phyloP scores from a whole-genome alignment of 2,888 invertebrate species.

The Rhingia rostrata region DNA sequence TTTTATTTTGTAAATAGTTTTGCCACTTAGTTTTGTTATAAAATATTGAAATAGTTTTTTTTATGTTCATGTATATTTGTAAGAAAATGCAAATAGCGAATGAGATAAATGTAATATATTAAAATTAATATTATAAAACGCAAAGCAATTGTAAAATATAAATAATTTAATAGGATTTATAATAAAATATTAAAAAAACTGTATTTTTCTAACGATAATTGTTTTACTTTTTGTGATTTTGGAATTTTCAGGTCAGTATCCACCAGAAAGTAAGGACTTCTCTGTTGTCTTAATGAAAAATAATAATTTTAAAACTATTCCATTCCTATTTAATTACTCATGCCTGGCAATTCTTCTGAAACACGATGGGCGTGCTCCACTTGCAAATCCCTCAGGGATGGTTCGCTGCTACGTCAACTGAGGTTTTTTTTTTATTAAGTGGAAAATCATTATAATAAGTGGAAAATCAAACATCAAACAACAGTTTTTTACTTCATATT shows the following conservation, averaged over 20 bases:
- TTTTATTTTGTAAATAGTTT: constrained; percentile 58
- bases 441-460: too few relatives aligned
- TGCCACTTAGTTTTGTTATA: constrained; percentile 28
- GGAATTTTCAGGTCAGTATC: not conserved
- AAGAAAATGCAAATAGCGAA: constrained; percentile 27
- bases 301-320: too few relatives aligned
- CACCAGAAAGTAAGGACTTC: too few relatives aligned
- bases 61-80: constrained; percentile 8
- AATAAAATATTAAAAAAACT: constrained; percentile 28
- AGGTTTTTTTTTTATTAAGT: too few relatives aligned
- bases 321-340: too few relatives aligned
- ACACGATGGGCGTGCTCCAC: too few relatives aligned
- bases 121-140: constrained; percentile 24
- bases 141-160: constrained; percentile 40
- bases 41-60: constrained; percentile 16
- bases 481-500: too few relatives aligned
- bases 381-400: too few relatives aligned
- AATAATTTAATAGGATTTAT: constrained; percentile 50
- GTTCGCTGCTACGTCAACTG: too few relatives aligned
- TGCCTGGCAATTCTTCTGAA: too few relatives aligned
- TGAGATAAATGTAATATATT: constrained; percentile 58
- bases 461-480: too few relatives aligned
- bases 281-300: too few relatives aligned
- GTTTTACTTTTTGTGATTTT: not conserved
- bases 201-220: constrained; percentile 18